phyloP scores from a whole-genome alignment of 2,797 vertebrate species.

The Pangasius krempfi region DNA sequence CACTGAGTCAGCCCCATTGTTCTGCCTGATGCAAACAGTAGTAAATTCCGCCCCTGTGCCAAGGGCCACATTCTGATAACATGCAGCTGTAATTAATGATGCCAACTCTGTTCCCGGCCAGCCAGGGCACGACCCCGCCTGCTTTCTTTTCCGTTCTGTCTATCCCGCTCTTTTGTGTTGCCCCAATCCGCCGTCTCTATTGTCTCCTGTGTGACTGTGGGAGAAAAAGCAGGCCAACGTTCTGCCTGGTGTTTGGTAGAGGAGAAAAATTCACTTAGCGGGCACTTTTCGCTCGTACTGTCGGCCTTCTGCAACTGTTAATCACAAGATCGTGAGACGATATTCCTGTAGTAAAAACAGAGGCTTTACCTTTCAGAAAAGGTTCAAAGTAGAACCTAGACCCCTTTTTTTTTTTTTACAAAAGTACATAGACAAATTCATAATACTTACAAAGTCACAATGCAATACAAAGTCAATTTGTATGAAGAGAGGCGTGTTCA shows the following conservation, averaged over 20 bases:
- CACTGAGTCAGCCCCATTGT: slow-evolving; percentile 51
- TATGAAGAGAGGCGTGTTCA: neutral
- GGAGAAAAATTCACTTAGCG: neutral
- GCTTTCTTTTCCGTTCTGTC: slow-evolving; percentile 37
- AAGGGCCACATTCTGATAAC: slow-evolving; percentile 50
- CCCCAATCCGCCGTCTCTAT: slow-evolving; percentile 40
- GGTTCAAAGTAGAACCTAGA: neutral
- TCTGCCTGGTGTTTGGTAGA: slow-evolving; percentile 35
- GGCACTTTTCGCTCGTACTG: neutral
- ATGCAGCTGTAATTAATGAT: slow-evolving; percentile 52
- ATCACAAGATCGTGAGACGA: neutral
- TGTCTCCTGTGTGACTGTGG: slow-evolving; percentile 37
- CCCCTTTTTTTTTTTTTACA: neutral
- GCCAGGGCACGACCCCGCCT: slow-evolving; percentile 37
- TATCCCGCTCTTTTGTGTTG: slow-evolving; percentile 41
- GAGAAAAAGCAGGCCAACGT: slow-evolving; percentile 21
- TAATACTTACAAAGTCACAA: neutral
- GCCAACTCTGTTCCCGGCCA: slow-evolving; percentile 42
- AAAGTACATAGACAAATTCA: neutral
- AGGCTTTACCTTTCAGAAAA: neutral
- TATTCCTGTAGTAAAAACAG: neutral
- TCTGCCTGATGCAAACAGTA: slow-evolving; percentile 54
- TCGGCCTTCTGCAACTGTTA: neutral
- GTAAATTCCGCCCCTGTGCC: slow-evolving; percentile 54
- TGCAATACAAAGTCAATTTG: neutral